Evolutionary conservation across 2,888 invertebrate species (phyloP).

Genomic region (Phanerotoma sp.): DNA sequence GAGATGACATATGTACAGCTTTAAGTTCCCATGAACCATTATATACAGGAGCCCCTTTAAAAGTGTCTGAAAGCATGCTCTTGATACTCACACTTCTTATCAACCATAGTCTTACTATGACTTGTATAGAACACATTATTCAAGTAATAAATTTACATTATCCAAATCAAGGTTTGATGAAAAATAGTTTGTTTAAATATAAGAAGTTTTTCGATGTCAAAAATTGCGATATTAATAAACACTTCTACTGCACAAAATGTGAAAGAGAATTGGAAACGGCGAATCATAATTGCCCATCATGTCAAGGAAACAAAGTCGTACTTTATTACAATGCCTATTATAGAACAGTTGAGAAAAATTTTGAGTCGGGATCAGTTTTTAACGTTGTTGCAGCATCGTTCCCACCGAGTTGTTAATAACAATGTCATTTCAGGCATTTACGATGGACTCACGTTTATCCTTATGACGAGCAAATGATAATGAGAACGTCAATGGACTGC

Average conservation of each 20-base stretch:
- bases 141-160: constrained; percentile 5
- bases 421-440: constrained; percentile 11
- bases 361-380: background rate
- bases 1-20: too few species aligned
- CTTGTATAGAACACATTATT: constrained; percentile 21
- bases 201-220: constrained; percentile 16
- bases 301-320: background rate
- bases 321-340: background rate
- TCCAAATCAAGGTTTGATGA: background rate
- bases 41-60: constrained; percentile 17
- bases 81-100: constrained; percentile 19
- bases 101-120: constrained; percentile 12
- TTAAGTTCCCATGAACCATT: too few species aligned
- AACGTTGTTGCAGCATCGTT: background rate
- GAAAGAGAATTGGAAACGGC: background rate
- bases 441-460: constrained; percentile 2
- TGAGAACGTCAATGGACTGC: background rate
- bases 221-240: background rate
- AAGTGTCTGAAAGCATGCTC: constrained; percentile 20
- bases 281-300: background rate
- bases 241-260: background rate
- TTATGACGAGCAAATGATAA: background rate
- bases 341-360: background rate
- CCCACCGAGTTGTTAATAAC: background rate
- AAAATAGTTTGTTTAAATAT: constrained; percentile 24